Percentiles rank a stretch among this genome's conserved stretches.
phyloP scores from a whole-genome alignment of 37 sponge, comb jelly and placozoan genomes.

The Cladorhizidae sp. region DNA sequence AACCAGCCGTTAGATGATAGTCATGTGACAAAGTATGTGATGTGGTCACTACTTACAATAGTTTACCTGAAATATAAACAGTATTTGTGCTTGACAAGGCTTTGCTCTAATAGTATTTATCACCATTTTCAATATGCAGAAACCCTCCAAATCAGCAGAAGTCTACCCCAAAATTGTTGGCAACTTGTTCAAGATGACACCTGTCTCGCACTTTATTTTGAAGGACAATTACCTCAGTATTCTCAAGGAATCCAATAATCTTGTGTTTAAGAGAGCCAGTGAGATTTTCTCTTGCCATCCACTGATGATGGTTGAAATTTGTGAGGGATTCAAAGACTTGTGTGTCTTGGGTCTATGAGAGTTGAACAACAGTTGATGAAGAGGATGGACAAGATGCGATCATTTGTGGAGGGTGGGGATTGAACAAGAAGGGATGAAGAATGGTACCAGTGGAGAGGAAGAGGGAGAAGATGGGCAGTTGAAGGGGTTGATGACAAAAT shows the following conservation, averaged over 20 bases:
- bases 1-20: too few species aligned
- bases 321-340: constrained; percentile 66
- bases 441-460: neutral
- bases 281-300: constrained; percentile 72
- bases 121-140: constrained; percentile 13
- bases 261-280: constrained; percentile 67
- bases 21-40: too few species aligned
- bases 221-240: constrained; percentile 52
- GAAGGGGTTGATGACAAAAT: constrained; percentile 49
- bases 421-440: constrained; percentile 25
- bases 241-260: constrained; percentile 36
- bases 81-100: too few species aligned
- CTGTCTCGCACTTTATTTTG: constrained; percentile 69
- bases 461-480: constrained; percentile 14
- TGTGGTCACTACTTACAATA: too few species aligned
- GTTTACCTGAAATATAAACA: too few species aligned
- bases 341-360: constrained; percentile 88
- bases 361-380: constrained; percentile 68
- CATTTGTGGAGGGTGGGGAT: constrained; percentile 78
- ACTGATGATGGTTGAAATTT: constrained; percentile 81
- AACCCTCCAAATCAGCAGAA: constrained; percentile 51
- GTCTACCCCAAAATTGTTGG: constrained; percentile 67
- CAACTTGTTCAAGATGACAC: constrained; percentile 46
- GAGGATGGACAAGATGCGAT: constrained; percentile 81
- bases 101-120: too few species aligned